Evolutionary conservation across 2,113 vertebrate species (phyloP).

Genomic region (Puntigrus tetrazona): DNA sequence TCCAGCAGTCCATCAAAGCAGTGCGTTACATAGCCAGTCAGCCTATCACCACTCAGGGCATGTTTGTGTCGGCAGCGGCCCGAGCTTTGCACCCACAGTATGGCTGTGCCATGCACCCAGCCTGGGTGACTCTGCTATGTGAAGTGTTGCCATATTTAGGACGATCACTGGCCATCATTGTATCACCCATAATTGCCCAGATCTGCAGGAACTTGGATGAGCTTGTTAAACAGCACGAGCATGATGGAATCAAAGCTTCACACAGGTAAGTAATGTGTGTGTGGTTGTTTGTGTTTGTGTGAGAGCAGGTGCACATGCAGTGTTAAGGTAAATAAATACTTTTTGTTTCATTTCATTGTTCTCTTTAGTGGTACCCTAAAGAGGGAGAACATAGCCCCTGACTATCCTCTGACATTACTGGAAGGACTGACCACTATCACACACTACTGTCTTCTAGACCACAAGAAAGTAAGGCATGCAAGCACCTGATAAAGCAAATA

Average conservation of each 20-base stretch:
- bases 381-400: constrained; percentile 92
- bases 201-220: constrained; percentile 96
- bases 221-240: constrained; percentile 88
- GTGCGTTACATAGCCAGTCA: constrained; percentile 86
- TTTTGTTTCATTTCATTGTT: constrained; percentile 27
- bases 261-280: constrained; percentile 75
- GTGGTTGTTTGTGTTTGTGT: not conserved
- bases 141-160: constrained; percentile 88
- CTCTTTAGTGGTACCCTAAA: constrained; percentile 75
- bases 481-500: not conserved
- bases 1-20: constrained; percentile 92
- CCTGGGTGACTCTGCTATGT: constrained; percentile 90
- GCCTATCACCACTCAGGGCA: constrained; percentile 90
- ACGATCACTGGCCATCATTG: constrained; percentile 89
- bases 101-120: constrained; percentile 90
- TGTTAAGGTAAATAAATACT: not conserved
- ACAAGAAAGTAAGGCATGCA: constrained; percentile 80
- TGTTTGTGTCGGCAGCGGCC: constrained; percentile 90
- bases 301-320: not conserved
- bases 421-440: constrained; percentile 92
- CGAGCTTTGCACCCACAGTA: constrained; percentile 88
- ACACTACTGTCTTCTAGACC: constrained; percentile 92
- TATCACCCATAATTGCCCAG: constrained; percentile 87
- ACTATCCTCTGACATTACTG: constrained; percentile 92
- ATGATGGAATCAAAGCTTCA: constrained; percentile 79